phyloP scores from a whole-genome alignment of 2,113 vertebrate species.

The Aptenodytes forsteri region DNA sequence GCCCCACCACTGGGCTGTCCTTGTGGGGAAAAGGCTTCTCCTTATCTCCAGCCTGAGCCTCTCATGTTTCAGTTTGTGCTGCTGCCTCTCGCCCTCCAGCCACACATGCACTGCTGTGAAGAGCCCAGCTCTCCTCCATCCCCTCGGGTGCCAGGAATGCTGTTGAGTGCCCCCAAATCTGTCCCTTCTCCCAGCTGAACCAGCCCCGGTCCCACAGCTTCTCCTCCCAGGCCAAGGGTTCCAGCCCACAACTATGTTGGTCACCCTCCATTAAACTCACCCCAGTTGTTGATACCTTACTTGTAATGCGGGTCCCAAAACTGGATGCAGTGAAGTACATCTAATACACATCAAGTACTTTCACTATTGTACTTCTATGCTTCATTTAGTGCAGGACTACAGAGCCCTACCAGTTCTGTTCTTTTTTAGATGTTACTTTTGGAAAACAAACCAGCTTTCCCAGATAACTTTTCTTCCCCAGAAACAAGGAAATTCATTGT shows the following conservation, averaged over 20 bases:
- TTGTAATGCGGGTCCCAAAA: not conserved
- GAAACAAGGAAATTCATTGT: not conserved
- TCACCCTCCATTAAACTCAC: not conserved
- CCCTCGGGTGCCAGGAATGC: accelerated
- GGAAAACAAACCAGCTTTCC: not conserved
- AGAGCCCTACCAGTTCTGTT: not conserved
- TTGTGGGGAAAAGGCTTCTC: not conserved
- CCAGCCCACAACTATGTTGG: accelerated
- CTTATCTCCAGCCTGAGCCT: not conserved
- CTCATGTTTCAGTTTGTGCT: not conserved
- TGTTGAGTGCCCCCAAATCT: not conserved
- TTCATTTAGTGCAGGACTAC: not conserved
- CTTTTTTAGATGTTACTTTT: not conserved
- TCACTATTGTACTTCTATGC: not conserved
- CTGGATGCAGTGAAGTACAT: not conserved
- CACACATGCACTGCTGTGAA: accelerated
- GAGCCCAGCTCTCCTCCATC: not conserved
- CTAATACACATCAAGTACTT: not conserved
- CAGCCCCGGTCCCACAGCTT: not conserved
- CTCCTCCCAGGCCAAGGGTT: not conserved
- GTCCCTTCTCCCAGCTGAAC: not conserved
- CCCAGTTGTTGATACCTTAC: not conserved
- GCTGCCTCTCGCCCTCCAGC: not conserved
- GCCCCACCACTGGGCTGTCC: not conserved
- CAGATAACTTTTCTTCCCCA: not conserved